Evolutionary conservation across 2,888 invertebrate genomes (phyloP).

Genomic region (Alcis repandata): DNA sequence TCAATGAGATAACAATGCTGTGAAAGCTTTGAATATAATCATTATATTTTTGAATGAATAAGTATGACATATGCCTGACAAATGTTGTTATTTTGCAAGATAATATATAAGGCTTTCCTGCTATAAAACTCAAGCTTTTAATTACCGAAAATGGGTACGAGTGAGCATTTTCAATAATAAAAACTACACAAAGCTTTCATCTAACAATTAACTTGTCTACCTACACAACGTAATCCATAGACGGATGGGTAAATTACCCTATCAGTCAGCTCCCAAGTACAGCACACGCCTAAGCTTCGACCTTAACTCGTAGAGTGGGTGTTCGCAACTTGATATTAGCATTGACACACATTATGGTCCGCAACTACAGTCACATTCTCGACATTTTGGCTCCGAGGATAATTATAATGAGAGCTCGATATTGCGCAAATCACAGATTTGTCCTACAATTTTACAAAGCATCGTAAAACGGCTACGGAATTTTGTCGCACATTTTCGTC

Average conservation of each 20-base stretch:
- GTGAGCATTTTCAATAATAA: slow-evolving; percentile 1
- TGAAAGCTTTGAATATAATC: slow-evolving; percentile 57
- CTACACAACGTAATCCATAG: slow-evolving; percentile 36
- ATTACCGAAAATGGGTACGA: slow-evolving; percentile 8
- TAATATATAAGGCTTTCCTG: not conserved
- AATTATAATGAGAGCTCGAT: slow-evolving; percentile 63
- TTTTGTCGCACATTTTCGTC: not conserved
- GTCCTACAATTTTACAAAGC: slow-evolving; percentile 8
- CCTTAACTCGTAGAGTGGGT: slow-evolving; percentile 71
- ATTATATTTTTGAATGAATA: slow-evolving; percentile 1
- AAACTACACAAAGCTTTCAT: slow-evolving; percentile 25
- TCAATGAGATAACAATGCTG: slow-evolving; percentile 67
- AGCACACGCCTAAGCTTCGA: slow-evolving; percentile 63
- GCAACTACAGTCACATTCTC: slow-evolving; percentile 70
- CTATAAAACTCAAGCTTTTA: not conserved
- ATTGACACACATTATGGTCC: slow-evolving; percentile 77
- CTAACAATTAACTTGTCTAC: slow-evolving; percentile 44
- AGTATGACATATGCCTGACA: not conserved
- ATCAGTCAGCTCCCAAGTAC: slow-evolving; percentile 62
- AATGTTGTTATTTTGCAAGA: not conserved
- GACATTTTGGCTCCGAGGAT: slow-evolving; percentile 60
- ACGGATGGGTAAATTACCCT: slow-evolving; percentile 61
- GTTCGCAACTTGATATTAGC: slow-evolving; percentile 71
- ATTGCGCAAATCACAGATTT: slow-evolving; percentile 54
- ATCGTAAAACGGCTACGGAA: not conserved